Percentiles rank a stretch among this genome's conserved stretches.
phyloP scores from a whole-genome alignment of 2,797 vertebrate species.

The Amniataba percoides region DNA sequence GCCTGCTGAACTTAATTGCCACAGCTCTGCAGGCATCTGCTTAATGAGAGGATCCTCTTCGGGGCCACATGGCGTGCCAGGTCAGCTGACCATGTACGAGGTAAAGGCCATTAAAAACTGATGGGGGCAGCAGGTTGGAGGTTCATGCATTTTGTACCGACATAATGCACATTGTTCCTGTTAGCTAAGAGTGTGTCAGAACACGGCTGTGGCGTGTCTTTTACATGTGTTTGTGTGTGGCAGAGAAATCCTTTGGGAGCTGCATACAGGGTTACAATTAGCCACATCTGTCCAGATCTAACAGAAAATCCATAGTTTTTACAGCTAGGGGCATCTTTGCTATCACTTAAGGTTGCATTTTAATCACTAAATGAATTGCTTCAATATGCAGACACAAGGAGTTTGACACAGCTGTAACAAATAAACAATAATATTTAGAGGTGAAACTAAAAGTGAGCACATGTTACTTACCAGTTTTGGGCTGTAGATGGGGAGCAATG shows the following conservation, averaged over 20 bases:
- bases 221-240: neutral
- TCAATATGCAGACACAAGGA: neutral
- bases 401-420: neutral
- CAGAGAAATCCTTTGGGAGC: neutral
- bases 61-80: constrained; percentile 35
- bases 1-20: constrained; percentile 55
- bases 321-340: neutral
- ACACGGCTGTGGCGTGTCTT: constrained; percentile 7
- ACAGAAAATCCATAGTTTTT: neutral
- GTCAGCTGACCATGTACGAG: constrained; percentile 43
- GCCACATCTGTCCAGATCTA: neutral
- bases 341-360: neutral
- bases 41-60: constrained; percentile 57
- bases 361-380: neutral
- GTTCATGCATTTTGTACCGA: constrained; percentile 27
- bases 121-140: neutral
- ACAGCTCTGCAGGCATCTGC: constrained; percentile 44
- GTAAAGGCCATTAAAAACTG: constrained; percentile 37
- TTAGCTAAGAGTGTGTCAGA: constrained; percentile 4
- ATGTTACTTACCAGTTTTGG: too few relatives aligned
- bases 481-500: too few relatives aligned
- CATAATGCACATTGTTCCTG: neutral
- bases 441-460: too few relatives aligned
- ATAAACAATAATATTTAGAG: too few relatives aligned
- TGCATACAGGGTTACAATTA: neutral